Evolutionary conservation across 2,888 invertebrate genomes (phyloP), one percentile per base, ranked within the genome.

Genomic region (Bellardia pandia): DNA sequence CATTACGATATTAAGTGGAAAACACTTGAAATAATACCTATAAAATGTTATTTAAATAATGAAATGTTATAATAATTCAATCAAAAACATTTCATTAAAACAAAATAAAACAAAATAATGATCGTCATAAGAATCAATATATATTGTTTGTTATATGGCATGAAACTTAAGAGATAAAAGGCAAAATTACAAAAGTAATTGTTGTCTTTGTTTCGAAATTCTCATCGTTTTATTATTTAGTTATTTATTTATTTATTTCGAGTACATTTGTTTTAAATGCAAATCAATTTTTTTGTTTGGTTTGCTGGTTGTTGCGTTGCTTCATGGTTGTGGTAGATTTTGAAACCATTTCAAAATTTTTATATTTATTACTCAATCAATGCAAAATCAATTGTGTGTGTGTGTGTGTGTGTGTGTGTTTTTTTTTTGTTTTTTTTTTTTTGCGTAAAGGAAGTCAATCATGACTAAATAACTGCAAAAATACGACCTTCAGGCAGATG

Each of bases 281-380:
- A 87, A 87, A 87, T 87, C 33, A 83, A 37, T 86, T 66, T 80
- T 82, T 3, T 23, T n/a, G 3, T 40, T 56, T 13, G 7, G 23
- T 53, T 72, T 68, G 23, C 13, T 58, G 23, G 13, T 5, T n/a
- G 13, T 30, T 58, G 66, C 42, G 56, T 37, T 51, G 4, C 14
- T 64, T 56, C 14, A 33, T 60, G 30, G 30, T 11, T 30, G n/a
- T 30, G n/a, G 58, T 56, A 6, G 71, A 16, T 40, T 48, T 72
- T 64, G 48, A 60, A 83, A 72, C 37, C 42, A 81, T 81, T 68
- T 66, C 64, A 81, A 86, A 77, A 83, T 64, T 87, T 87, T 87
- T 85, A 87, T 87, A 87, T 87, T 87, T 87, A 87, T 87, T 87
- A 87, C 87, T 87, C 87, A 87, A 87, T 87, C 87, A 87, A 85